Conservation (phyloP, 2,888 invertebrate genomes). For the Auanema sp. region DNA sequence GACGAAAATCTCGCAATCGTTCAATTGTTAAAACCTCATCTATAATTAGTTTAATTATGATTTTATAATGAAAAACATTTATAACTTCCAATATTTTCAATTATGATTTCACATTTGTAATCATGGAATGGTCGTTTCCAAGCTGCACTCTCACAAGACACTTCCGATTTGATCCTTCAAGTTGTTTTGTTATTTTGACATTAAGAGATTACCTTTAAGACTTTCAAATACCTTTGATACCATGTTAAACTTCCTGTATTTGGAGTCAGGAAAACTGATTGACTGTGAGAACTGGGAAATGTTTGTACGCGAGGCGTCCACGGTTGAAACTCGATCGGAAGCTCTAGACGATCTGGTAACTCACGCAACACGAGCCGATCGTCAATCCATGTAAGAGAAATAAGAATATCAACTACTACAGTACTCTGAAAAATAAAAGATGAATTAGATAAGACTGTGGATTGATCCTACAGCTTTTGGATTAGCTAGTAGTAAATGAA, state of each 20-base stretch:
- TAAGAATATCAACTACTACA: slow-evolving; percentile 44
- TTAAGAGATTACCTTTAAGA: neutral
- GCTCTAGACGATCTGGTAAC: slow-evolving; percentile 49
- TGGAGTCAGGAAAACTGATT: slow-evolving; percentile 26
- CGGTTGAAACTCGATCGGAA: slow-evolving; percentile 34
- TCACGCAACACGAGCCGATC: slow-evolving; percentile 58
- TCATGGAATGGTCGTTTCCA: slow-evolving; percentile 61
- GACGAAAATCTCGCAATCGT: slow-evolving; percentile 44
- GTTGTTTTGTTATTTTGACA: neutral
- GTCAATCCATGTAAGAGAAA: slow-evolving; percentile 52
- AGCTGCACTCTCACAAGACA: slow-evolving; percentile 37
- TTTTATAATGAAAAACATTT: neutral
- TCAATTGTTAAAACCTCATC: slow-evolving; percentile 44
- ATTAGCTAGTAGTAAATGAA: slow-evolving; percentile 29
- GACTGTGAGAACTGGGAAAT: slow-evolving; percentile 15
- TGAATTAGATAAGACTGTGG: too few relatives aligned
- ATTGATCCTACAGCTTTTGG: slow-evolving; percentile 26
- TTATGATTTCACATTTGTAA: slow-evolving; percentile 40
- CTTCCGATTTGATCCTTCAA: slow-evolving; percentile 27
- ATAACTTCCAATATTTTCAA: slow-evolving; percentile 46
- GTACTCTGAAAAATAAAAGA: slow-evolving; percentile 33
- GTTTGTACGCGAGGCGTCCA: slow-evolving; percentile 29
- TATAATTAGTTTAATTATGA: slow-evolving; percentile 17
- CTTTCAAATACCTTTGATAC: slow-evolving; percentile 21
- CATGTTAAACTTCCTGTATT: slow-evolving; percentile 22